These are phyloP conservation scores for Eupithecia dodoneata DNA, from an alignment of 2,888 invertebrate genomes.

Conservation along the genomic window DNA sequence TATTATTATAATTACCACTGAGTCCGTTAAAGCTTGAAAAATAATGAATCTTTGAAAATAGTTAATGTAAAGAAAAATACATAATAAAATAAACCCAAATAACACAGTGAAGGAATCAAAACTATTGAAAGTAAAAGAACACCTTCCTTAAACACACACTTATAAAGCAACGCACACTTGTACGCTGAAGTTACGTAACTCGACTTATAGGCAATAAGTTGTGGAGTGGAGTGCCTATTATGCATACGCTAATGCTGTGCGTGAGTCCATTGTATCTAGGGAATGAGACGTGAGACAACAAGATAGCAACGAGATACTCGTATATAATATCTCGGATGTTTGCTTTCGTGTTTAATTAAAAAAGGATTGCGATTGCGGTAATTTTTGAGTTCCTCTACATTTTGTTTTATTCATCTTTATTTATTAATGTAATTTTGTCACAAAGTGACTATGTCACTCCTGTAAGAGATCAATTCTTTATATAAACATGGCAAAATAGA, in stretches of 20 bases:
- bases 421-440: too few species aligned
- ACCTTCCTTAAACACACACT: not conserved
- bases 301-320: too few species aligned
- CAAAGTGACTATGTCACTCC: too few species aligned
- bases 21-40: too few species aligned
- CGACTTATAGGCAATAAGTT: conserved; percentile 70
- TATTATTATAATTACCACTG: too few species aligned
- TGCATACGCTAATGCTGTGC: conserved; percentile 53
- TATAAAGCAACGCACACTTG: not conserved
- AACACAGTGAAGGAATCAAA: too few species aligned
- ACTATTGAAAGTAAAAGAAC: not conserved
- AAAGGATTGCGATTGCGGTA: not conserved
- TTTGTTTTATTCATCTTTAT: too few species aligned
- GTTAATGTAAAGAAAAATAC: too few species aligned
- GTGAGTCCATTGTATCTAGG: conserved; percentile 61
- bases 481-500: too few species aligned
- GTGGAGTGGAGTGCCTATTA: conserved; percentile 61
- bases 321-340: not conserved
- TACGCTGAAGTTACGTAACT: conserved; percentile 61
- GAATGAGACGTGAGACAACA: not conserved
- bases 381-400: not conserved
- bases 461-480: too few species aligned
- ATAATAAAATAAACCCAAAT: too few species aligned
- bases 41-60: too few species aligned
- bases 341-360: not conserved